Conservation (phyloP, 2,888 invertebrate species). For the Leptura quadrifasciata region DNA sequence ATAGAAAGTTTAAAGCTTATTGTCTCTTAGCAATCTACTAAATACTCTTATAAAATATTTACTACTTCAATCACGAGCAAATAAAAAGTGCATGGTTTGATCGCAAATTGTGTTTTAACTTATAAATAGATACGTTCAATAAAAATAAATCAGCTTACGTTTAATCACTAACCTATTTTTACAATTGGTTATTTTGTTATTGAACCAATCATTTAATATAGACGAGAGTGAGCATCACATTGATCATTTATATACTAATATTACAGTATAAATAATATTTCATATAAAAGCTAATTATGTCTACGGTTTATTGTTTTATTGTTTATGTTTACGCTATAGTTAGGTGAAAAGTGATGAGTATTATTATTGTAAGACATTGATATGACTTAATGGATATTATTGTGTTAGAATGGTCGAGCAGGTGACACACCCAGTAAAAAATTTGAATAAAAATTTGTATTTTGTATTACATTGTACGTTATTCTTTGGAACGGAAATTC, state of each 20-base stretch:
- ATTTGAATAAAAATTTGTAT: not conserved
- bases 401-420: constrained; percentile 47
- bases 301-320: constrained; percentile 55
- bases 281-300: constrained; percentile 58
- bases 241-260: constrained; percentile 50
- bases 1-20: no score
- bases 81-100: not conserved
- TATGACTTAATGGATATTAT: constrained; percentile 44
- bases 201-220: constrained; percentile 44
- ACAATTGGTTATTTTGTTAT: constrained; percentile 35
- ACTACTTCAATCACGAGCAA: no score
- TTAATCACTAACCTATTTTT: constrained; percentile 48
- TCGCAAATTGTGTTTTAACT: constrained; percentile 28
- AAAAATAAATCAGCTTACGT: constrained; percentile 35
- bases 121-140: constrained; percentile 29
- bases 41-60: no score
- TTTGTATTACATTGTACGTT: constrained; percentile 23
- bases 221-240: constrained; percentile 60
- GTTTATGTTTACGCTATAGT: constrained; percentile 46
- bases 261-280: constrained; percentile 55
- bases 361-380: constrained; percentile 38
- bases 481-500: constrained; percentile 29
- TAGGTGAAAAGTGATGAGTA: constrained; percentile 39
- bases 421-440: constrained; percentile 45
- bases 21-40: no score